Conservation (phyloP, 1,140 invertebrate genomes). For the Temnothorax curvispinosus region DNA sequence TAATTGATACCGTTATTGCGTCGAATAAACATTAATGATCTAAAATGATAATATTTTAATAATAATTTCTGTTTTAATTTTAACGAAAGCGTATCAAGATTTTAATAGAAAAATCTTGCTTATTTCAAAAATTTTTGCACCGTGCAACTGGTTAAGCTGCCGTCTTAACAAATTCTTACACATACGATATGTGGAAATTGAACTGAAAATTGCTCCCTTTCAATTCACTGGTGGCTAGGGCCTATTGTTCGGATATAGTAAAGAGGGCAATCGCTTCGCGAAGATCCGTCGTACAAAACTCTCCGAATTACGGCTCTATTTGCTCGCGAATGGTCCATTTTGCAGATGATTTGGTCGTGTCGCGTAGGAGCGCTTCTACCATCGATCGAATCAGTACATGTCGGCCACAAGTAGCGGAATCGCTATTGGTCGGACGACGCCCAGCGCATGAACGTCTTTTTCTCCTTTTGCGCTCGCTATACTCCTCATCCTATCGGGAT, state of each 20-base stretch:
- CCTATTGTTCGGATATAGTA: conserved; percentile 1
- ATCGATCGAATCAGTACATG: conserved; percentile 54
- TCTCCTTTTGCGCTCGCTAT: background rate
- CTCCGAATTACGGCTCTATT: conserved; percentile 46
- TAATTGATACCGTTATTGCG: background rate
- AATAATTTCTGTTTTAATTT: background rate
- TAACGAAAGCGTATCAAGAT: background rate
- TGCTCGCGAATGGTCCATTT: conserved; percentile 52
- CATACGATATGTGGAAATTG: background rate
- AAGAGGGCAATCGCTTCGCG: background rate
- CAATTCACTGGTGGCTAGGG: background rate
- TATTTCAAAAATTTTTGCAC: background rate
- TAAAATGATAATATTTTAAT: background rate
- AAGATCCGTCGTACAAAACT: conserved; percentile 3
- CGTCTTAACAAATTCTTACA: background rate
- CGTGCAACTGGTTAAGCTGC: background rate
- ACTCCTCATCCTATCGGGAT: background rate
- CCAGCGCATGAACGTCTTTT: background rate
- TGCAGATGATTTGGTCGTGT: conserved; percentile 54
- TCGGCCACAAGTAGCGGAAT: background rate
- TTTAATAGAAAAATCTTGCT: background rate
- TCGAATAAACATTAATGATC: background rate
- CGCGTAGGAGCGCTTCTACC: conserved; percentile 28
- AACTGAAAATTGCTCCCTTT: conserved; percentile 3
- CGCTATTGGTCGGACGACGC: conserved; percentile 6